A percentile compares a stretch with the other conserved stretches of the same genome.
Evolutionary conservation across 2,797 vertebrate genomes (phyloP).

Genomic region (Corythornis leucogaster): DNA sequence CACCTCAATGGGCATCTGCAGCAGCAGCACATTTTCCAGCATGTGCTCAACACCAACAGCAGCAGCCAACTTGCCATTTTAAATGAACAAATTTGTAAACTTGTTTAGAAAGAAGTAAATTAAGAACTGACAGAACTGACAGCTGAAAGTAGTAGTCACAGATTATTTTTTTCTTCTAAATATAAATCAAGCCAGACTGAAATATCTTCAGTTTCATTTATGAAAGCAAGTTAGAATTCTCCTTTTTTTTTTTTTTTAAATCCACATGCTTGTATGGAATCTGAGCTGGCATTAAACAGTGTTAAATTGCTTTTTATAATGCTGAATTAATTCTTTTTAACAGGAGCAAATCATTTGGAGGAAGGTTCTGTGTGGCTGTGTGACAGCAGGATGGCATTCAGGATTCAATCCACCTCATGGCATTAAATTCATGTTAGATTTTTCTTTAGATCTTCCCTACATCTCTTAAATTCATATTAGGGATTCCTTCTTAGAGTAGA

Average conservation of each 20-base stretch:
- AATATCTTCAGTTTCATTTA: slow-evolving; percentile 46
- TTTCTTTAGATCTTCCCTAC: fast-evolving
- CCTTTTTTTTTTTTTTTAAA: not conserved
- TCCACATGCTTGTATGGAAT: not conserved
- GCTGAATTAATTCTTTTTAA: not conserved
- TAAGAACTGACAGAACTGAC: slow-evolving; percentile 65
- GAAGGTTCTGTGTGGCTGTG: not conserved
- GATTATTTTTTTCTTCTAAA: slow-evolving; percentile 46
- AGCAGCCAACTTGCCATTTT: slow-evolving; percentile 54
- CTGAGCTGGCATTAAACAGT: not conserved
- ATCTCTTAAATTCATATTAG: not conserved
- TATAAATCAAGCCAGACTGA: slow-evolving; percentile 46
- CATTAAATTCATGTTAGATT: not conserved
- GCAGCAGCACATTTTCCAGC: slow-evolving; percentile 53
- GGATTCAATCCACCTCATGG: not conserved
- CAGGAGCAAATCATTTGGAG: not conserved
- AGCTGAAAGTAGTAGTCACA: slow-evolving; percentile 41
- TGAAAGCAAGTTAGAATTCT: slow-evolving; percentile 10
- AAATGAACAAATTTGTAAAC: slow-evolving; percentile 59
- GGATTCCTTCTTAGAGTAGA: not conserved
- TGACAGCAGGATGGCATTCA: not conserved
- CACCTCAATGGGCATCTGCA: slow-evolving; percentile 36
- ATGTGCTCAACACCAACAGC: slow-evolving; percentile 48
- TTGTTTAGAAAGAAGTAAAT: slow-evolving; percentile 56
- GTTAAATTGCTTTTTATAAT: not conserved